Evolutionary conservation across 2,888 invertebrate species (phyloP).

Genomic region (Vesta saturnalis): DNA sequence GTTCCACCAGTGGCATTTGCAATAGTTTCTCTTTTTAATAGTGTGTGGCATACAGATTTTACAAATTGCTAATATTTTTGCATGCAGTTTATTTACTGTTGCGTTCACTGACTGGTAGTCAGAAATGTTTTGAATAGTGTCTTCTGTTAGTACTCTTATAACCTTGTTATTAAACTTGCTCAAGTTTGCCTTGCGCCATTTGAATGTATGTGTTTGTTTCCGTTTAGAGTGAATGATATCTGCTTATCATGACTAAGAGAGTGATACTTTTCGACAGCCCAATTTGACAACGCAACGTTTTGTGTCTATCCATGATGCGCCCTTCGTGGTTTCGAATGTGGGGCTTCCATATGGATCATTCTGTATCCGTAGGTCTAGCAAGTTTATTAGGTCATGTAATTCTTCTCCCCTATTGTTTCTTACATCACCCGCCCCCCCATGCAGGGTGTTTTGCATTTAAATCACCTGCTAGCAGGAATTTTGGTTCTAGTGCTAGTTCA

Average conservation of each 20-base stretch:
- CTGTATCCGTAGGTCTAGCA: not conserved
- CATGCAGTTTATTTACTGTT: not conserved
- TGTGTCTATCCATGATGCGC: not conserved
- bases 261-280: not conserved
- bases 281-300: not conserved
- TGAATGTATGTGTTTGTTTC: not conserved
- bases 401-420: not conserved
- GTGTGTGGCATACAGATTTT: not conserved
- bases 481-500: not conserved
- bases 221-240: not conserved
- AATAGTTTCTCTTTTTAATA: not conserved
- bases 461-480: not conserved
- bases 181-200: not conserved
- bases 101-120: not conserved
- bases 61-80: not conserved
- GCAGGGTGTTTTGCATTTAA: too few species aligned
- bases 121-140: not conserved
- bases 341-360: not conserved
- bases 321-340: not conserved
- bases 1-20: not conserved
- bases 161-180: not conserved
- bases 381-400: not conserved
- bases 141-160: not conserved
- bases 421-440: not conserved
- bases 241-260: not conserved